Evolutionary conservation across 2,797 vertebrate species (phyloP).

Genomic region (Tokudaia muenninki): DNA sequence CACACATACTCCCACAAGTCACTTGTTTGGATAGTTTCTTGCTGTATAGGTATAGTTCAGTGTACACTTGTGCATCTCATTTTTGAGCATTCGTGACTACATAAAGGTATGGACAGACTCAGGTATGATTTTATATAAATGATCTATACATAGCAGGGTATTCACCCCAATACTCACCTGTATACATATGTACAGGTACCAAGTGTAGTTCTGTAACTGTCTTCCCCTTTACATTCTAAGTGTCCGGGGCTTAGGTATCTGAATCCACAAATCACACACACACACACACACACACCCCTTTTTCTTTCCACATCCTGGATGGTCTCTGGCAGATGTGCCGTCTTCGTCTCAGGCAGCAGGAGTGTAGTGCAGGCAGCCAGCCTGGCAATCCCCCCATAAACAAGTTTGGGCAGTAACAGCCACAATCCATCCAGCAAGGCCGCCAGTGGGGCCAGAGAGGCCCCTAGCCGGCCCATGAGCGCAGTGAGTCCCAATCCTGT

Average conservation of each 20-base stretch:
- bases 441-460: slow-evolving; percentile 92
- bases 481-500: slow-evolving; percentile 93
- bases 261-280: background rate
- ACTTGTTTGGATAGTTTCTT: background rate
- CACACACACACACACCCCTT: slow-evolving; percentile 86
- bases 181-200: background rate
- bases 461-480: slow-evolving; percentile 90
- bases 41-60: background rate
- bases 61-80: background rate
- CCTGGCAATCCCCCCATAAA: slow-evolving; percentile 86
- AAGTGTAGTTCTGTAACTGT: background rate
- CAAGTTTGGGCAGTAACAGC: slow-evolving; percentile 90
- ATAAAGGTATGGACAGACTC: background rate
- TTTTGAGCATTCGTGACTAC: background rate
- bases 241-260: background rate
- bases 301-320: slow-evolving; percentile 92
- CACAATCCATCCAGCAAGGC: slow-evolving; percentile 92
- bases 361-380: slow-evolving; percentile 87
- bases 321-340: slow-evolving; percentile 91
- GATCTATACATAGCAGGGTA: background rate
- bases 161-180: background rate
- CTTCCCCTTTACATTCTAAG: slow-evolving; percentile 8
- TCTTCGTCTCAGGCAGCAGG: slow-evolving; percentile 91
- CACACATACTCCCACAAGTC: background rate
- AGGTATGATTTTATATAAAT: background rate